Evolutionary conservation across 2,797 vertebrate species (phyloP).

Genomic region (Onychomys torridus): DNA sequence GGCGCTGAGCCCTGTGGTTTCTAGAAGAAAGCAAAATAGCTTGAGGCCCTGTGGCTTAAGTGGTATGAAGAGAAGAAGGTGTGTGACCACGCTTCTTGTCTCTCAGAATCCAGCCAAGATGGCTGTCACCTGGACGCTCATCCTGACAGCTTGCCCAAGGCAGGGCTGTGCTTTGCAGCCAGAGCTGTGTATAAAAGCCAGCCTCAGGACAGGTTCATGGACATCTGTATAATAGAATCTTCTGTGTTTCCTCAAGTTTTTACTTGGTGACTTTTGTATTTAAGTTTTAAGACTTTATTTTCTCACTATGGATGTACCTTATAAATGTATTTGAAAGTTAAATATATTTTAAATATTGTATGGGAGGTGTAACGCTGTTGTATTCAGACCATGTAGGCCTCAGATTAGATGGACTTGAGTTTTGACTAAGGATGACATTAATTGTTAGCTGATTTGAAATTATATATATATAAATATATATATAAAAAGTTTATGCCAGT

Average conservation of each 20-base stretch:
- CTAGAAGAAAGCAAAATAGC: constrained; percentile 61
- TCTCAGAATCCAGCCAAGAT: background rate
- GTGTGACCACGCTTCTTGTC: background rate
- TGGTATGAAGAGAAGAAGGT: background rate
- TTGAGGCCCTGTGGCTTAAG: constrained; percentile 42
- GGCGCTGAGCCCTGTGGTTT: constrained; percentile 58
- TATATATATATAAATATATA: constrained; percentile 55
- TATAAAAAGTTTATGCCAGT: constrained; percentile 70
- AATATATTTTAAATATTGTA: constrained; percentile 87
- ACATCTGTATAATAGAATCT: constrained; percentile 75
- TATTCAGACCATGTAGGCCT: constrained; percentile 80
- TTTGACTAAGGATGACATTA: constrained; percentile 75
- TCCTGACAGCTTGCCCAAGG: background rate
- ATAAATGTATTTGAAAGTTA: constrained; percentile 87
- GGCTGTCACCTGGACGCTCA: background rate
- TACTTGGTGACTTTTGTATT: constrained; percentile 86
- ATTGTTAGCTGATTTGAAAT: constrained; percentile 74
- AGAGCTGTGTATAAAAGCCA: background rate
- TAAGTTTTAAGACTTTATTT: constrained; percentile 89
- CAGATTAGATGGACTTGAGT: constrained; percentile 76
- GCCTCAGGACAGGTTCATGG: constrained; percentile 43
- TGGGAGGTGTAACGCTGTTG: constrained; percentile 83
- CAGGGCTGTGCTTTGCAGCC: constrained; percentile 40
- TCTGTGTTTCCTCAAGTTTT: constrained; percentile 76
- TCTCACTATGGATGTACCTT: constrained; percentile 85